Base-by-base conservation (phyloP, 2,113 vertebrate species). In the Megalops atlanticus region DNA sequence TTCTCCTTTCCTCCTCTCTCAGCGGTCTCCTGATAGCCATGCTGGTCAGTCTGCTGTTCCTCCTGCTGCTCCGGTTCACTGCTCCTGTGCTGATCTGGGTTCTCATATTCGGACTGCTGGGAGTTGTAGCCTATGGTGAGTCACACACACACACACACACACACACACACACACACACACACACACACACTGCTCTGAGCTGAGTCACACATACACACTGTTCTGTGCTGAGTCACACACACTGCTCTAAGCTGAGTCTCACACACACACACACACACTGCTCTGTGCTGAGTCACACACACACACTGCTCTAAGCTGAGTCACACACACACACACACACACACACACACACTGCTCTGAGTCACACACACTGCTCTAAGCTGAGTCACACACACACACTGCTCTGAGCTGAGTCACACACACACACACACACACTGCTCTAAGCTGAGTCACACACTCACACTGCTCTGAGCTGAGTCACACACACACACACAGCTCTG, bases 11-110 rank as follows among this genome's bases (percentile, higher is more conserved):
- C 6, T 3, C 15, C 49, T 64, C 78, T 83, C 33, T 10, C 86
- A 97, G 96, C 10, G 94, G 90, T 38, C 88, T 98, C 70, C 52
- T 91, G 0, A 94, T 96, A 74, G 93, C 96, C 75, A 95, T 97
- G 94, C 2, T 92, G 78, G 86, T 96, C 81, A 97, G 96, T 74
- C 52, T 98, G 78, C 82, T 97, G 27, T 98, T 97, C 83, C 91
- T 98, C 78, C 72, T 97, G 84, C 91, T 98, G 81, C 85, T 98
- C 80, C 92, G 96, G 58, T 95, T 96, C 87, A 88, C 89, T 0
- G 96, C 95, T 0, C 93, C 93, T 0, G 81, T 96, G 54, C 90
- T 97, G 87, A 91, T 98, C 78, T 95, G 96, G 94, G 41, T 95
- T 64, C 92, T 98, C 80, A 96, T 96, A 82, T 0, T 95, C 0